Evolutionary conservation across 2,113 vertebrate species (phyloP).

Genomic region (Ancistrus triradiatus): DNA sequence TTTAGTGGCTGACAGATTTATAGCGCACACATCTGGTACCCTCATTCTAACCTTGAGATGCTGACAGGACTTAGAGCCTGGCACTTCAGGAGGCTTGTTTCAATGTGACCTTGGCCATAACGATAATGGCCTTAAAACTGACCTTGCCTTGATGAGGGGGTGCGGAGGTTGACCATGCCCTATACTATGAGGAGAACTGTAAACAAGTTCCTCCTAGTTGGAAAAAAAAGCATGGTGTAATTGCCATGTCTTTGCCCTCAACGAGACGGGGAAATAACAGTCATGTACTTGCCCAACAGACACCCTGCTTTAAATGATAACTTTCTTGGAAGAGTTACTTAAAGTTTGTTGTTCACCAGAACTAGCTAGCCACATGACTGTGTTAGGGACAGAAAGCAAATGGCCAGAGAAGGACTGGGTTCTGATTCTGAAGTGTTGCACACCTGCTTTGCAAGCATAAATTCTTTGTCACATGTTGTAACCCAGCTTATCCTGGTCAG

Average conservation of each 20-base stretch:
- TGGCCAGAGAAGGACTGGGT: too few relatives aligned
- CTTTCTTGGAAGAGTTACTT: too few relatives aligned
- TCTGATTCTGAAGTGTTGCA: too few relatives aligned
- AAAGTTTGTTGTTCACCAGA: too few relatives aligned
- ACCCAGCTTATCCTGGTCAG: too few relatives aligned
- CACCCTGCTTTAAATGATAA: constrained; percentile 4
- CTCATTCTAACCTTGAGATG: constrained; percentile 41
- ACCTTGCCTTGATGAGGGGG: constrained; percentile 9
- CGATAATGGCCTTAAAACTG: constrained; percentile 40
- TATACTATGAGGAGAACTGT: constrained; percentile 17
- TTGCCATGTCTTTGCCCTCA: constrained; percentile 7
- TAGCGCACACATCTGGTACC: constrained; percentile 49
- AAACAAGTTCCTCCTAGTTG: constrained; percentile 18
- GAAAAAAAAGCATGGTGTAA: constrained; percentile 13
- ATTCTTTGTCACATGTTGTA: too few relatives aligned
- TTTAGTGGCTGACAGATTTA: constrained; percentile 30
- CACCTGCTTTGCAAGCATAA: too few relatives aligned
- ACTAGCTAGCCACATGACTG: too few relatives aligned
- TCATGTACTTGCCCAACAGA: not conserved
- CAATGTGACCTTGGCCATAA: constrained; percentile 38
- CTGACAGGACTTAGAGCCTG: constrained; percentile 43
- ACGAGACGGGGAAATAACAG: constrained; percentile 28
- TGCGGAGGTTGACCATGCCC: constrained; percentile 3
- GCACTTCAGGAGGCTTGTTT: constrained; percentile 33
- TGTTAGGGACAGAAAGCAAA: too few relatives aligned